These are phyloP conservation scores for Sinopyrophorus schimmeli DNA, from an alignment of 2,888 invertebrate species.

Conservation along the genomic window DNA sequence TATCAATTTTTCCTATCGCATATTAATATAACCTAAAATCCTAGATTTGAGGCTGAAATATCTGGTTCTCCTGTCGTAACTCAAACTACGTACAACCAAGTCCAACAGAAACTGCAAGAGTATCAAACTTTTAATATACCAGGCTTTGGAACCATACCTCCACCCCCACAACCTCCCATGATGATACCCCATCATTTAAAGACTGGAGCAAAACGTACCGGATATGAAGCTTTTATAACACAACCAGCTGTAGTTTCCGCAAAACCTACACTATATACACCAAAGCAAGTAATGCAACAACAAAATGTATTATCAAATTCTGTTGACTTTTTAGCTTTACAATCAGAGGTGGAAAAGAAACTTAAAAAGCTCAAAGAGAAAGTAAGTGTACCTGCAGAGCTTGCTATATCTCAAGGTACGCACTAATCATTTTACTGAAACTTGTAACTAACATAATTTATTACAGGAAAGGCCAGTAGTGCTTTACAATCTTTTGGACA, in stretches of 20 bases:
- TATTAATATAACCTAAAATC: constrained; percentile 35
- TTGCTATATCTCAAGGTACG: constrained; percentile 44
- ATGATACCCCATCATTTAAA: constrained; percentile 73
- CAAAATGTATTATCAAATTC: constrained; percentile 45
- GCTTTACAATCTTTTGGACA: constrained; percentile 62
- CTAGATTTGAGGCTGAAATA: constrained; percentile 88
- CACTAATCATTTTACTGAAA: not conserved
- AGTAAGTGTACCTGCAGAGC: constrained; percentile 61
- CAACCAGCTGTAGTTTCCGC: constrained; percentile 70
- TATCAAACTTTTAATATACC: constrained; percentile 44
- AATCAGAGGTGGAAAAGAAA: constrained; percentile 62
- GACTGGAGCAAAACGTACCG: constrained; percentile 53
- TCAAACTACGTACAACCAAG: constrained; percentile 65
- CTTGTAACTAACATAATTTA: constrained; percentile 7
- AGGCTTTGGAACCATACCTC: constrained; percentile 64
- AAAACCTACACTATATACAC: constrained; percentile 70
- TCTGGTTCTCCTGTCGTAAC: constrained; percentile 72
- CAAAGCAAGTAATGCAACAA: constrained; percentile 50
- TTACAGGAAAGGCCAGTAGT: constrained; percentile 58
- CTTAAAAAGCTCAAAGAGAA: constrained; percentile 68
- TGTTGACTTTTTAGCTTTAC: constrained; percentile 60
- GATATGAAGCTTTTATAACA: constrained; percentile 51
- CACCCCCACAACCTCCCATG: constrained; percentile 68
- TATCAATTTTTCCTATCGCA: too few species aligned
- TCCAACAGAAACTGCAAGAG: constrained; percentile 19